Base-by-base conservation (phyloP, 2,888 invertebrate species). In the Argyra leucocephala region DNA sequence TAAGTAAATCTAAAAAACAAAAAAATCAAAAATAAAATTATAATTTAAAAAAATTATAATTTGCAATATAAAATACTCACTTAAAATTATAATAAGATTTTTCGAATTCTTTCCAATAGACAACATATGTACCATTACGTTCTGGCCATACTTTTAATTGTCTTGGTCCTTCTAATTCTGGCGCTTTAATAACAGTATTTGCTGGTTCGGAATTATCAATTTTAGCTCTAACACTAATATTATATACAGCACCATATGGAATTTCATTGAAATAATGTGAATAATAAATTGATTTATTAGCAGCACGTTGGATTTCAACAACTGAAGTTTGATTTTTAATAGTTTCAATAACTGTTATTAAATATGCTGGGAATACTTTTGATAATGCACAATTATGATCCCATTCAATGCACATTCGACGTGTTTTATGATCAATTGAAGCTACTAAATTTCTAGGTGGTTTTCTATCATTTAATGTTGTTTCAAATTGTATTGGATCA, bases 361-460 rank as follows among this genome's bases (percentile, higher is more conserved):
- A 69, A 57, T 76, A 77, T 61, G 68, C 68, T 64, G 73, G 71
- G 69, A 71, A 67, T 4, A 61, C 66, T 65, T 69, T 67, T 23
- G 69, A 65, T 9, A 77, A 76, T 1, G 82, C 82, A 76, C 93
- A 93, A 65, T 87, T 88, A 0, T 90, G 85, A 59, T 83, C 82
- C 91, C 92, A 92, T 21, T 82, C 78, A 1, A 92, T 83, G 24
- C 81, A 79, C 79, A 91, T 83, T 22, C 79, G 75, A 22, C 80
- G 76, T 7, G 77, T 77, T 58, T 75, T 73, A 21, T 76, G 71
- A 63, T 78, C 74, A 9, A 76, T 70, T 3, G 69, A 74, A 7
- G 86, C 86, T 21, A 76, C 79, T 2, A 92, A 75, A 67, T 84
- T 82, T 73, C 87, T 88, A 1, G 92, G 88, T 0, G 91, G 85